Base-by-base conservation (phyloP, 2,113 vertebrate genomes). In the Gavia stellata region DNA sequence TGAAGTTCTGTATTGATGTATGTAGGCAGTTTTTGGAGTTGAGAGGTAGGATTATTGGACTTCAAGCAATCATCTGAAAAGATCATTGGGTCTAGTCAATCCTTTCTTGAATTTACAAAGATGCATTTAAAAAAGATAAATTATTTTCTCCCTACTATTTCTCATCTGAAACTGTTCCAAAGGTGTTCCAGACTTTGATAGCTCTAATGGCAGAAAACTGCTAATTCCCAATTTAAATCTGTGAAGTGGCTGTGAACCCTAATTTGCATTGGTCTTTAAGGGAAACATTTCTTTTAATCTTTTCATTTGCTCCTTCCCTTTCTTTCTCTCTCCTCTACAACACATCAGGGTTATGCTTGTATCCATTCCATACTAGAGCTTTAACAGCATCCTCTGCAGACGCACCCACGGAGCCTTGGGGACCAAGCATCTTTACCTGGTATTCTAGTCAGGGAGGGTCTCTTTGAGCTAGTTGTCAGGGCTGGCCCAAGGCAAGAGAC, bases 401-500 rank as follows among this genome's bases (percentile, higher is more conserved):
- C 56, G 33, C 2, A 14, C 10, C 23, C 24, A 17, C 0, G 0
- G 40, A n/a, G 12, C 49, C 47, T 2, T 29, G 17, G 44, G 67
- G 26, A 40, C 12, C 62, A 28, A 56, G 0, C 5, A 10, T 20
- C 53, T 34, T 52, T 5, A 3, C 18, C n/a, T 34, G 26, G n/a
- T 42, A 2, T 24, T 50, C 20, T 3, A 10, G n/a, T 5, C 40
- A 10, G 34, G 55, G 36, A 50, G 18, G 7, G 7, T 36, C 40
- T 53, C 14, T 49, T 6, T 38, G 34, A 56, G 36, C 34, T 50
- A 15, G 15, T 7, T 21, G 5, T 44, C 20, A 68, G 49, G 42
- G 36, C 70, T 86, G 59, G 24, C 28, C 67, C 29, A 42, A 10
- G 20, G 24, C 29, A 13, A n/a, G 34, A 25, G 33, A 15, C 7